Conservation (phyloP, 2,888 invertebrate species). For the Epiblema foenella region DNA sequence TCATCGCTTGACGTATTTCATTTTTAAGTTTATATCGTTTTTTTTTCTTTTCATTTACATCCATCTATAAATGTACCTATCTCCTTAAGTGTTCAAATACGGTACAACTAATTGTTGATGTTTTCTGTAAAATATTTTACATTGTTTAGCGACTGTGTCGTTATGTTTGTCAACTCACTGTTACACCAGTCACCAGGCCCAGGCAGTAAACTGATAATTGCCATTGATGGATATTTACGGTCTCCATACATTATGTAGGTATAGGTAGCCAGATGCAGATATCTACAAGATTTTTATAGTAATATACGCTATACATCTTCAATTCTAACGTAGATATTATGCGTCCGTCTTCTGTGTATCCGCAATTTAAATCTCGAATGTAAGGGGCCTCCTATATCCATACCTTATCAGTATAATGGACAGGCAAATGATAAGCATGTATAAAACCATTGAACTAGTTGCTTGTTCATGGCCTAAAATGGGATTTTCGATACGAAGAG, state of each 20-base stretch:
- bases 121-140: constrained; percentile 39
- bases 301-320: too few relatives aligned
- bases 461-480: neutral
- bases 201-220: neutral
- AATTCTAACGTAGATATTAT: too few relatives aligned
- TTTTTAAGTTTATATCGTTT: constrained; percentile 20
- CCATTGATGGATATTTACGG: neutral
- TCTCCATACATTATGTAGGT: neutral
- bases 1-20: constrained; percentile 37
- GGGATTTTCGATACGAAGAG: neutral
- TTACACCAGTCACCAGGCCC: neutral
- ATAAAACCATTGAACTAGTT: neutral
- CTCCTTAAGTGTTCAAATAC: constrained; percentile 42
- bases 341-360: neutral
- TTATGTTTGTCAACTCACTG: constrained; percentile 36
- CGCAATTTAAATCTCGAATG: neutral
- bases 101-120: constrained; percentile 44
- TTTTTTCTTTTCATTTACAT: constrained; percentile 15
- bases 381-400: neutral
- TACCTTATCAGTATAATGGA: neutral
- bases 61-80: constrained; percentile 36
- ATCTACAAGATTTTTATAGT: too few relatives aligned
- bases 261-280: too few relatives aligned
- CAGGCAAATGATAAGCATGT: neutral
- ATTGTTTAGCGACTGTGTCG: constrained; percentile 38